phyloP scores from a whole-genome alignment of 2,797 vertebrate species.

The Siniperca obscura region DNA sequence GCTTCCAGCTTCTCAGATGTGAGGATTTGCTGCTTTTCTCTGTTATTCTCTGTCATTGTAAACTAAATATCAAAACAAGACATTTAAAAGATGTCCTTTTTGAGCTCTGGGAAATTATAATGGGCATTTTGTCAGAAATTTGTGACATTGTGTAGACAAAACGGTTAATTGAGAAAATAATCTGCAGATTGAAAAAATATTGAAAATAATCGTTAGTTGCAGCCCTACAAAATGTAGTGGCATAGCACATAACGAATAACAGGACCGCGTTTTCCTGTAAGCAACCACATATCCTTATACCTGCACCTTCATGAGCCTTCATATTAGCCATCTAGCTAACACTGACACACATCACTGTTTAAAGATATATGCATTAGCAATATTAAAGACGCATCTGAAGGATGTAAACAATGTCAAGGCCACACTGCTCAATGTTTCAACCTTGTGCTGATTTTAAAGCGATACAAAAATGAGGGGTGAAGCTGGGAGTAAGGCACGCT shows the following conservation, averaged over 20 bases:
- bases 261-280: background rate
- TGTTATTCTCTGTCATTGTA: background rate
- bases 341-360: no score
- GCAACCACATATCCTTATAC: background rate
- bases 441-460: slow-evolving; percentile 19
- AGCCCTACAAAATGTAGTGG: background rate
- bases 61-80: background rate
- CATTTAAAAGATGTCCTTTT: background rate
- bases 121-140: background rate
- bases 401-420: background rate
- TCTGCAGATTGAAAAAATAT: background rate
- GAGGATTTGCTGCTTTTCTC: background rate
- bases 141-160: background rate
- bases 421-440: background rate
- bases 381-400: background rate
- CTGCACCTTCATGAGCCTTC: background rate
- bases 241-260: background rate
- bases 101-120: background rate
- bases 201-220: background rate
- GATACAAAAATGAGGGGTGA: background rate
- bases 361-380: no score
- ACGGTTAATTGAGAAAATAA: background rate
- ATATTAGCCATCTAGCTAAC: background rate
- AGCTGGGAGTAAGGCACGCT: background rate
- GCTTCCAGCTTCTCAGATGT: background rate